Percentiles rank a stretch among this genome's conserved stretches.
Evolutionary conservation across 2,113 vertebrate species (phyloP).

Genomic region (Nycticorax nycticorax): DNA sequence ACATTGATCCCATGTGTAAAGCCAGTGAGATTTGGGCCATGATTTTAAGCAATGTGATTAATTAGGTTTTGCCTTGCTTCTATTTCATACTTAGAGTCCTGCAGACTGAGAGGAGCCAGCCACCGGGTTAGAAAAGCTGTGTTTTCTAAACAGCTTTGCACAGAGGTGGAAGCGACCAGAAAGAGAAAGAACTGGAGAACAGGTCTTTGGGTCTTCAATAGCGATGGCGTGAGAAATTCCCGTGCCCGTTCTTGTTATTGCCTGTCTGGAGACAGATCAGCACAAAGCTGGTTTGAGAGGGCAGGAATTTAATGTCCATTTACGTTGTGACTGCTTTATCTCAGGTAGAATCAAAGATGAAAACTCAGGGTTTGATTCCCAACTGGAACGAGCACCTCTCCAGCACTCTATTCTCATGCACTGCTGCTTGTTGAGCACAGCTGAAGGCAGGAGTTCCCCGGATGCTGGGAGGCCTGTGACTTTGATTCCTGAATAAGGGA

Average conservation of each 20-base stretch:
- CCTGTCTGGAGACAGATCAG: background rate
- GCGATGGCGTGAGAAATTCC: background rate
- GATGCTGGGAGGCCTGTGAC: background rate
- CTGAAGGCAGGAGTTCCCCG: background rate
- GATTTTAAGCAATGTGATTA: background rate
- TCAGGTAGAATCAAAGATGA: background rate
- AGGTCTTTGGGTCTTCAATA: background rate
- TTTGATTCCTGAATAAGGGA: background rate
- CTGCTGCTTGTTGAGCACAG: background rate
- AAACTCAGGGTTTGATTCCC: background rate
- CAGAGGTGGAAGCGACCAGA: background rate
- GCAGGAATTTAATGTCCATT: background rate
- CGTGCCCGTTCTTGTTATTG: background rate
- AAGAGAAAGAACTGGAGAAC: background rate
- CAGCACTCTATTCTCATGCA: background rate
- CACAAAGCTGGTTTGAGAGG: background rate
- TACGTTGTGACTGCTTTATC: background rate
- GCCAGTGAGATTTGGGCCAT: background rate
- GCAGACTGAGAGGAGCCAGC: background rate
- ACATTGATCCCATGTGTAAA: background rate
- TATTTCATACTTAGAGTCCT: background rate
- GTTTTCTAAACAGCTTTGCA: background rate
- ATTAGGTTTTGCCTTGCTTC: background rate
- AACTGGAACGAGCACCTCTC: background rate
- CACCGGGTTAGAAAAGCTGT: background rate